These are phyloP conservation scores for Chironomus tepperi DNA, from an alignment of 1,140 invertebrate species.

Conservation along the genomic window DNA sequence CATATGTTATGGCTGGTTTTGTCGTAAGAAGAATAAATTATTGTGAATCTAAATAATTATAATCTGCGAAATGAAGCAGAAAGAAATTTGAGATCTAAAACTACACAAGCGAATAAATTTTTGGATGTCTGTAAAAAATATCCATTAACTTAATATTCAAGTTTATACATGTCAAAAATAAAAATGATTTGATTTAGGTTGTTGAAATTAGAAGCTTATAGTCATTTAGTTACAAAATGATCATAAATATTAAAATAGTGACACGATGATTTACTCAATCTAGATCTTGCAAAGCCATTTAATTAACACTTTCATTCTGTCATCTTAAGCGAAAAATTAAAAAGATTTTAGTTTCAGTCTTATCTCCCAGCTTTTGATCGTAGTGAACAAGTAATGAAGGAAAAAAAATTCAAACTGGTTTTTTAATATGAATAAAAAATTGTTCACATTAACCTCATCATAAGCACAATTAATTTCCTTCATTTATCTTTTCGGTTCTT, in stretches of 20 bases:
- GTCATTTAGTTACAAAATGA: conserved; percentile 6
- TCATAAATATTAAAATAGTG: not conserved
- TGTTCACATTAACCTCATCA: conserved; percentile 3
- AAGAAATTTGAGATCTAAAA: conserved; percentile 1
- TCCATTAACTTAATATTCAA: not conserved
- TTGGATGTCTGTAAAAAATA: no score
- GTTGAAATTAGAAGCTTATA: conserved; percentile 1
- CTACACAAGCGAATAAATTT: not conserved
- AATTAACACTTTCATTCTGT: conserved; percentile 13
- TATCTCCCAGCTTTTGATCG: not conserved
- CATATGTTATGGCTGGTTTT: no score
- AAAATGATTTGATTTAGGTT: not conserved
- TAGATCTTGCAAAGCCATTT: not conserved
- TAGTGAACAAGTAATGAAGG: not conserved
- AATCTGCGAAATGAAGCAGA: not conserved
- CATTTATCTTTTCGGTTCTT: not conserved
- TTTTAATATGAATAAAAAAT: not conserved
- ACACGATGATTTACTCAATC: not conserved
- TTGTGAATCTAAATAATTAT: no score
- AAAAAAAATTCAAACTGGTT: not conserved
- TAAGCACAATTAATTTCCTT: conserved; percentile 14
- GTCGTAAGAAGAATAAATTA: no score
- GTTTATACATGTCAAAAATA: not conserved
- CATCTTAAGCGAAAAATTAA: not conserved
- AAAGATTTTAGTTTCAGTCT: not conserved